phyloP scores from a whole-genome alignment of 2,113 vertebrate species.

The Fukomys damarensis region DNA sequence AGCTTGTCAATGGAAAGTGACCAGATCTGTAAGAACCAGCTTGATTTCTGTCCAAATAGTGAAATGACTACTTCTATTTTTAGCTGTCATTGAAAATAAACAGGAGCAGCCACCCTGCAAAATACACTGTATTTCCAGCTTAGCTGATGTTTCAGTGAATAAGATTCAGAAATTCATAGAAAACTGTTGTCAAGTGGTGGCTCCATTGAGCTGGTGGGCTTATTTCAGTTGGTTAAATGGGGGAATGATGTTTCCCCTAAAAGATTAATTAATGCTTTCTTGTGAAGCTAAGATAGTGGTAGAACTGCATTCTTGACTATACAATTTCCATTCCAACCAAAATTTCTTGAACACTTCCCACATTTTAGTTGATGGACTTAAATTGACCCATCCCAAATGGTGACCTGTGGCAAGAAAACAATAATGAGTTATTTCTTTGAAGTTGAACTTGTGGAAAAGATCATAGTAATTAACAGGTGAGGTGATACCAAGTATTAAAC shows the following conservation, averaged over 20 bases:
- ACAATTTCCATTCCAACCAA: neutral
- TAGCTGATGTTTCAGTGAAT: neutral
- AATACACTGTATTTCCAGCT: neutral
- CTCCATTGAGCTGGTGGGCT: neutral
- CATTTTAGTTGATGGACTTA: neutral
- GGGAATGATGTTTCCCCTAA: neutral
- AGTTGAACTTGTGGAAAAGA: neutral
- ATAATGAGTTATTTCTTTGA: neutral
- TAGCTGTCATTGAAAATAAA: neutral
- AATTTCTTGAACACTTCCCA: neutral
- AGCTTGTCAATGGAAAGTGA: neutral
- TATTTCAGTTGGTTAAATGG: neutral
- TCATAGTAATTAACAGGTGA: neutral
- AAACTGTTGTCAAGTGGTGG: neutral
- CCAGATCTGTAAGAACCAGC: neutral
- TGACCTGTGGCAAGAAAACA: neutral
- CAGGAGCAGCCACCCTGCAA: neutral
- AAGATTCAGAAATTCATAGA: neutral
- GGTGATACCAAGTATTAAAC: neutral
- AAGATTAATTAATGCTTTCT: neutral
- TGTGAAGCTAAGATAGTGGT: neutral
- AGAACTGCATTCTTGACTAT: neutral
- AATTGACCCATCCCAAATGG: neutral
- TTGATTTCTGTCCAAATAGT: neutral
- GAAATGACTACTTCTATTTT: neutral